Conservation (phyloP, 2,888 invertebrate species). For the Bhutanitis thaidina region DNA sequence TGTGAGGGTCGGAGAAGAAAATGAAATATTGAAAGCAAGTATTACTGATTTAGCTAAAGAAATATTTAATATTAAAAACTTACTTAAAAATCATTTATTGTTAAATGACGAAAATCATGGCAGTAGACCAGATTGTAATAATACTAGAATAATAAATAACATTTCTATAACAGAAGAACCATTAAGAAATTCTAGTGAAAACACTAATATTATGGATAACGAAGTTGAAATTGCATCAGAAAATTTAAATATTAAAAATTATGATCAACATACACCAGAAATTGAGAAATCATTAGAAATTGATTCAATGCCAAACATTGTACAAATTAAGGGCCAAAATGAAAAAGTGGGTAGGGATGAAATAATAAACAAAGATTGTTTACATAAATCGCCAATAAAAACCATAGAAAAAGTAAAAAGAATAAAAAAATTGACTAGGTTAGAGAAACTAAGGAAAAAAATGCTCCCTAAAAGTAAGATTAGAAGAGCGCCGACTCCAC, state of each 20-base stretch:
- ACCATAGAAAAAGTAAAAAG: slow-evolving; percentile 25
- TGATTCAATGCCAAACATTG: neutral
- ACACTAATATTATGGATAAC: neutral
- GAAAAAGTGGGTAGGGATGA: neutral
- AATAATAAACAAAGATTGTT: neutral
- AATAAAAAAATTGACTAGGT: slow-evolving; percentile 42
- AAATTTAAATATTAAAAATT: neutral
- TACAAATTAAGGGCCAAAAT: neutral
- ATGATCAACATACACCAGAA: neutral
- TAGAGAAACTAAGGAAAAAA: slow-evolving; percentile 48
- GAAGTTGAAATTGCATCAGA: neutral
- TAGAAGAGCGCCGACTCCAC: slow-evolving; percentile 24
- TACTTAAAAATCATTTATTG: slow-evolving; percentile 25
- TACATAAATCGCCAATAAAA: slow-evolving; percentile 1
- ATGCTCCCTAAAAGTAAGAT: slow-evolving; percentile 55
- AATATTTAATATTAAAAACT: slow-evolving; percentile 32
- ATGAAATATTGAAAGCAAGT: slow-evolving; percentile 30
- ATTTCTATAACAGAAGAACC: neutral
- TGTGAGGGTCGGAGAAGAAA: slow-evolving; percentile 34
- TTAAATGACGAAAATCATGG: slow-evolving; percentile 5
- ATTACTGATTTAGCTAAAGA: slow-evolving; percentile 33
- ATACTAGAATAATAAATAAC: neutral
- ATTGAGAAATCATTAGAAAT: neutral
- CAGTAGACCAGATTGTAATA: slow-evolving; percentile 12
- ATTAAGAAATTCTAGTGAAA: neutral